Evolutionary conservation across 2,888 invertebrate species (phyloP).

Genomic region (Tenthredo scrophulariae): DNA sequence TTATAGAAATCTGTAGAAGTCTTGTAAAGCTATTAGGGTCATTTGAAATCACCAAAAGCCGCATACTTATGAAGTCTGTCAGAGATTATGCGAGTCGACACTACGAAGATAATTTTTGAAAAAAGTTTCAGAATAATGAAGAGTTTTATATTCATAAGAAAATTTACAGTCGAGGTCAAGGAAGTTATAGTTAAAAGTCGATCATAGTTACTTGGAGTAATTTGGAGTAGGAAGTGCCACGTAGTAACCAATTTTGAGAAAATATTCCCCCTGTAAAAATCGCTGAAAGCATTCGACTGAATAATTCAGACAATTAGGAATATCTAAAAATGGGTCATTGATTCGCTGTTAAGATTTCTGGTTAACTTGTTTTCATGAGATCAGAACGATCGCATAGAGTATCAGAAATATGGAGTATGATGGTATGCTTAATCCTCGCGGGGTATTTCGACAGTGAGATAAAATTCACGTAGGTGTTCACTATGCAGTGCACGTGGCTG

Average conservation of each 20-base stretch:
- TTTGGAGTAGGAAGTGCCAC: not conserved
- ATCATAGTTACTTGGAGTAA: not conserved
- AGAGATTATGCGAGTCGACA: not conserved
- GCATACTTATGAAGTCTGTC: not conserved
- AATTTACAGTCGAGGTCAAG: not conserved
- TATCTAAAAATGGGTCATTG: not conserved
- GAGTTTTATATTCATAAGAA: not conserved
- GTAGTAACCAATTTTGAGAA: not conserved
- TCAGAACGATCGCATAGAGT: not conserved
- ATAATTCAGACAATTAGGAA: not conserved
- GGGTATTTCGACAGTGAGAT: not conserved
- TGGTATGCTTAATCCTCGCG: not conserved
- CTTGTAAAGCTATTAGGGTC: not conserved
- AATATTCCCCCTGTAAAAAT: not conserved
- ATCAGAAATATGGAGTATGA: not conserved
- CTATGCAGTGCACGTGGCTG: not conserved
- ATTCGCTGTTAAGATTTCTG: not conserved
- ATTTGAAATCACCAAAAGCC: not conserved
- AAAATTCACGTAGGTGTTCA: conserved; percentile 4
- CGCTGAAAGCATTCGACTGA: not conserved
- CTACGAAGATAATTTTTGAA: not conserved
- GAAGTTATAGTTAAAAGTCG: not conserved
- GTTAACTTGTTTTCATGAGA: not conserved
- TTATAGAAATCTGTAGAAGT: too few species aligned
- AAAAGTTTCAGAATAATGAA: too few species aligned